Conservation (phyloP, 2,888 invertebrate species). For the Teleogryllus oceanicus region DNA sequence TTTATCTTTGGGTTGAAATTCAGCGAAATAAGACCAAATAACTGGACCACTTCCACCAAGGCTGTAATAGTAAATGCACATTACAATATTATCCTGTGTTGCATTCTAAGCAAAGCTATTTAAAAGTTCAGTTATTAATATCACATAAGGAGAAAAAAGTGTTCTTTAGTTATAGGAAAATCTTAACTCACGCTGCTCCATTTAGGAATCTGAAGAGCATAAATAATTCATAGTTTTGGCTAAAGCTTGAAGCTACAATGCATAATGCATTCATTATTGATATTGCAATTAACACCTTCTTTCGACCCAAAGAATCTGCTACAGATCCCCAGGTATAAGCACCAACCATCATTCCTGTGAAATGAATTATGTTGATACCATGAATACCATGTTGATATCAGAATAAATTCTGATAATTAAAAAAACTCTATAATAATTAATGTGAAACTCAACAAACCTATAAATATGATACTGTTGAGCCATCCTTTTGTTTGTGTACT, state of each 20-base stretch:
- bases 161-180: not conserved
- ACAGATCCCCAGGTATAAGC: slow-evolving; percentile 91
- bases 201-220: slow-evolving; percentile 88
- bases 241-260: slow-evolving; percentile 86
- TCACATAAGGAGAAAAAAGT: not conserved
- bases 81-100: too few relatives aligned
- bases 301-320: slow-evolving; percentile 83
- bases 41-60: slow-evolving; percentile 88
- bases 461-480: slow-evolving; percentile 75
- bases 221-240: slow-evolving; percentile 82
- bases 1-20: slow-evolving; percentile 87
- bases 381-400: too few relatives aligned
- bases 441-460: slow-evolving; percentile 47
- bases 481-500: slow-evolving; percentile 70
- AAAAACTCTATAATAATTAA: too few relatives aligned
- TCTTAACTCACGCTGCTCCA: slow-evolving; percentile 79
- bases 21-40: slow-evolving; percentile 92
- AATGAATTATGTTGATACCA: slow-evolving; percentile 40
- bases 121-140: too few relatives aligned
- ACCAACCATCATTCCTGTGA: slow-evolving; percentile 84
- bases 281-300: slow-evolving; percentile 82
- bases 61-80: slow-evolving; percentile 51
- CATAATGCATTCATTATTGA: slow-evolving; percentile 86
- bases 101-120: too few relatives aligned
- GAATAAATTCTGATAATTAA: too few relatives aligned